Base-by-base conservation (phyloP, 2,888 invertebrate species). In the Mimumesa dahlbomi region DNA sequence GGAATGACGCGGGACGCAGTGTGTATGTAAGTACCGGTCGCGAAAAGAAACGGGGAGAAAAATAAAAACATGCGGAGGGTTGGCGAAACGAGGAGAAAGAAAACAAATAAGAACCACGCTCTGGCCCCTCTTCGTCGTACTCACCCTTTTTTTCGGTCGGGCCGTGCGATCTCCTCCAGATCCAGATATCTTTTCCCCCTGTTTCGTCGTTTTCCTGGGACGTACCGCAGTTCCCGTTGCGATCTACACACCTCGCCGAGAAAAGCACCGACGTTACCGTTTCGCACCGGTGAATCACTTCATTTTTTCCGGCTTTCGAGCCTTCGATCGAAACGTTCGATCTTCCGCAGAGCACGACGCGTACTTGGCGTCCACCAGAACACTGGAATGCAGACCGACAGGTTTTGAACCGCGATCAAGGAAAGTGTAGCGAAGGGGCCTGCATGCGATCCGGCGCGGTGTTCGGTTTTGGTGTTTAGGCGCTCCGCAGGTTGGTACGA, bases 331-430 rank as follows among this genome's bases (percentile, higher is more conserved):
- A n/a, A n/a, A n/a, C n/a, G 48, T 61, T 43, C 57, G 9, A 73
- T 38, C 43, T 68, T 50, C 54, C 67, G 54, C 42, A 49, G 40
- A 43, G 61, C 43, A 73, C 63, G 52, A 61, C 73, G 69, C 77
- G 31, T 58, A 69, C 82, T 84, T 81, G 83, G 87, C 88, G 88
- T 88, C 86, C 82, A 87, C 84, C 83, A 84, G 85, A 84, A 85
- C 84, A 87, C 86, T 89, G 89, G 89, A 89, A 89, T 89, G 89
- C 87, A 85, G 86, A 87, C 88, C 86, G 88, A 89, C 89, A 84
- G 86, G 88, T 89, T 89, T 88, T 83, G 79, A 83, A 82, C 81
- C 77, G 58, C 73, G 82, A 81, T 78, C 82, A 82, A 78, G 81
- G 78, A 81, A 79, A 75, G 82, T 74, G 62, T 69, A 71, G 70